Conservation (phyloP, 2,888 invertebrate genomes). For the Eupeodes latifasciatus region DNA sequence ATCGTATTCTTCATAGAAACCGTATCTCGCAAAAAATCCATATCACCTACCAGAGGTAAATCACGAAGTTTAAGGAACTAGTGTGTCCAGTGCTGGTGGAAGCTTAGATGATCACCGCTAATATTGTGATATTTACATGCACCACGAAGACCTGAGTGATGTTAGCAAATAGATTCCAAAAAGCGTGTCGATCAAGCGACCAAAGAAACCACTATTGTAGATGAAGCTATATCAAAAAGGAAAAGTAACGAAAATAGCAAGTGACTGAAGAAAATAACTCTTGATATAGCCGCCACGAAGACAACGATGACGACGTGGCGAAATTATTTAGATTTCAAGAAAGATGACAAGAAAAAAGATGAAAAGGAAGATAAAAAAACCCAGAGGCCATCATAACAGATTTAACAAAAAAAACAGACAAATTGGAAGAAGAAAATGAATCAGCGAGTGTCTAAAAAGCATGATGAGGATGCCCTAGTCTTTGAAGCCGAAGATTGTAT, state of each 20-base stretch:
- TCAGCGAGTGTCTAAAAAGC: slow-evolving; percentile 84
- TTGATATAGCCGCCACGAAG: slow-evolving; percentile 20
- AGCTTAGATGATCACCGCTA: slow-evolving; percentile 81
- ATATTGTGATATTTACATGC: slow-evolving; percentile 85
- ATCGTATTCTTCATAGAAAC: slow-evolving; percentile 78
- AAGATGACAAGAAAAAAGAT: slow-evolving; percentile 8
- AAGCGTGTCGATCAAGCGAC: slow-evolving; percentile 81
- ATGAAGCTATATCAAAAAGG: slow-evolving; percentile 74
- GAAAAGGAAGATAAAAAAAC: slow-evolving; percentile 35
- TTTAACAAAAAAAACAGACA: slow-evolving; percentile 74
- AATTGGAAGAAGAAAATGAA: slow-evolving; percentile 69
- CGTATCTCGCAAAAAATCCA: slow-evolving; percentile 78
- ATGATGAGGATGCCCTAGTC: slow-evolving; percentile 92
- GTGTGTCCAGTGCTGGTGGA: slow-evolving; percentile 78
- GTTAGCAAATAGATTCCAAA: slow-evolving; percentile 93
- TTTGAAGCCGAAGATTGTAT: slow-evolving; percentile 93
- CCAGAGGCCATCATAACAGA: slow-evolving; percentile 76
- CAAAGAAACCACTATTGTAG: slow-evolving; percentile 79
- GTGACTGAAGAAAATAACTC: slow-evolving; percentile 34
- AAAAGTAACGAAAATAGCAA: slow-evolving; percentile 20
- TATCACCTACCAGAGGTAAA: slow-evolving; percentile 78
- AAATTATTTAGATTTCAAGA: slow-evolving; percentile 27
- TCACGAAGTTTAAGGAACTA: slow-evolving; percentile 82
- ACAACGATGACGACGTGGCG: slow-evolving; percentile 38
- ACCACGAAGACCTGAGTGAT: slow-evolving; percentile 93